These are phyloP conservation scores for Carapus acus DNA, from an alignment of 2,797 vertebrate genomes.

Conservation along the genomic window DNA sequence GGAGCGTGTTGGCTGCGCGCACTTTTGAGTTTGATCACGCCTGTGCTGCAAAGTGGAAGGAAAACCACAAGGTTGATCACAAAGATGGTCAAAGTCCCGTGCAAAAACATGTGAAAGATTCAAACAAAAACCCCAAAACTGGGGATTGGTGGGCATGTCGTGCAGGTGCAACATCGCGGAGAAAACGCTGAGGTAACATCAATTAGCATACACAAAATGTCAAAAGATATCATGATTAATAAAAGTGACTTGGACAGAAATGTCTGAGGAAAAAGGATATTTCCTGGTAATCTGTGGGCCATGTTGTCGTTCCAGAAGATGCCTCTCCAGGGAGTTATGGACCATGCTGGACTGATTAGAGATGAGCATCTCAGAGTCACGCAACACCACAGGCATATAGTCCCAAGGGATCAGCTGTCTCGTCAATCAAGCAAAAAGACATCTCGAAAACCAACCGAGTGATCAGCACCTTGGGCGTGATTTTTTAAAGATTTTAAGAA, in stretches of 20 bases:
- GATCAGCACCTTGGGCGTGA: background rate
- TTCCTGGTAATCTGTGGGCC: conserved; percentile 35
- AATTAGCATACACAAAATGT: conserved; percentile 19
- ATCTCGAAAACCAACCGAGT: background rate
- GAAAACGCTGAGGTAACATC: no score
- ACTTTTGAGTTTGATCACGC: conserved; percentile 42
- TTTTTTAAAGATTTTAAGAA: background rate
- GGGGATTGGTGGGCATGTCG: no score
- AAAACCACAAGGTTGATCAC: conserved; percentile 19
- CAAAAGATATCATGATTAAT: conserved; percentile 46
- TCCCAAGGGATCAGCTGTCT: conserved; percentile 32
- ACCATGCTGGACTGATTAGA: conserved; percentile 56
- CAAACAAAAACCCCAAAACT: no score
- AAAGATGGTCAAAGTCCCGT: background rate
- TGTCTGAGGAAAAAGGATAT: conserved; percentile 30
- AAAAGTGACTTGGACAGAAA: conserved; percentile 21
- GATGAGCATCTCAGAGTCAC: conserved; percentile 57
- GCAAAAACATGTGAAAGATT: conserved; percentile 13
- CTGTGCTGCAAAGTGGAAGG: conserved; percentile 25
- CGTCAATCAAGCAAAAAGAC: conserved; percentile 30
- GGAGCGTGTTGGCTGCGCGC: conserved; percentile 45
- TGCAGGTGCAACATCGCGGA: conserved; percentile 52
- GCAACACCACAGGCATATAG: conserved; percentile 36
- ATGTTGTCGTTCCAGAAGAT: conserved; percentile 45
- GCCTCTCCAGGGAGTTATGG: conserved; percentile 45